Base-by-base conservation (phyloP, 30 jellyfish, hydroid and myxozoan genomes). In the Rhopilema esculentum region DNA sequence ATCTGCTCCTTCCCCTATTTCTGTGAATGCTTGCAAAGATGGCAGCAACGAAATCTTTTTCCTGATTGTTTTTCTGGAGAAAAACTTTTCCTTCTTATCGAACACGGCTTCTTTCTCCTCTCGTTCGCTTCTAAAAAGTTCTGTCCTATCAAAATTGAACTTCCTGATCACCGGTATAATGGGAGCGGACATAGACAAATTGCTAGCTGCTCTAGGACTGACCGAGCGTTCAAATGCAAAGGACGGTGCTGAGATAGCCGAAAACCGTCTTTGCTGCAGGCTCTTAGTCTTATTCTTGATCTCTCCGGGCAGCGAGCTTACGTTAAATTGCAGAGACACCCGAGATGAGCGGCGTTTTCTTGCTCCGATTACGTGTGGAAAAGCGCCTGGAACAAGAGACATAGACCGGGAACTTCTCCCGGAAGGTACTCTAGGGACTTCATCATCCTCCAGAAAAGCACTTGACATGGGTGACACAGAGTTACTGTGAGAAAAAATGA, bases 341-440 rank as follows among this genome's bases (percentile, higher is more conserved):
- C 76, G 57, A 75, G 32, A 48, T 22, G 87, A 27, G 57, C 87
- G 72, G 27, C 76, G 76, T 24, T 63, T 77, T 31, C 63, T 61
- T 28, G 62, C 30, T 7, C 61, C 25, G 1, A 18, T 8, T 16
- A 52, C 49, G 27, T 53, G 25, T 0, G 89, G 77, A 20, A 79
- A 16, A 18, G 71, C 26, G 9, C 89, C 80, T 1, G 80, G 89
- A 52, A 79, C 69, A 24, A 79, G 72, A 16, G 89, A 79, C 89
- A 79, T 79, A 12, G 89, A 79, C 48, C 89, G 72, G 33, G 72
- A 30, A 29, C 30, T 23, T 30, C 80, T 65, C 18, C 87, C 74
- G 57, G 87, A 77, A 15, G 87, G 64, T 24, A 30, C 28, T 30
- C 64, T 9, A 18, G 33, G 82, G 18, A 28, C 19, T 27, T 71